These are phyloP conservation scores for Philonicus albiceps DNA, from an alignment of 2,888 invertebrate species.

Conservation along the genomic window DNA sequence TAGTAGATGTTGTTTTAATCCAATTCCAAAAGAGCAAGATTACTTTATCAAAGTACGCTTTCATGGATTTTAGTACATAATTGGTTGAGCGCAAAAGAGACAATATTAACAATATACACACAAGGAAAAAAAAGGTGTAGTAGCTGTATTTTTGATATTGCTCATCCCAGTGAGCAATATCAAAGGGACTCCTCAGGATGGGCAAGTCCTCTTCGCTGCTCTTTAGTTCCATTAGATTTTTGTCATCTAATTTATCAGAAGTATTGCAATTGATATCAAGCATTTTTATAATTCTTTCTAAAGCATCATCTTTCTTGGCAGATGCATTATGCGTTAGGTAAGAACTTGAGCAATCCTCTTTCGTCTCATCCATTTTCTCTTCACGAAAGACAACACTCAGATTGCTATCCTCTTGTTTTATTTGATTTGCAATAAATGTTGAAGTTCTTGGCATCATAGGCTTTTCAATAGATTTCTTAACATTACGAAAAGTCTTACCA, in stretches of 20 bases:
- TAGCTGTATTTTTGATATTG: neutral
- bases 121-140: neutral
- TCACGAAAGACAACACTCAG: neutral
- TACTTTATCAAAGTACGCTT: neutral
- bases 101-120: neutral
- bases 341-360: neutral
- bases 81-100: neutral
- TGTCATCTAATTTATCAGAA: neutral
- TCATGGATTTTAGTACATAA: neutral
- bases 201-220: neutral
- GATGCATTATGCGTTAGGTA: neutral
- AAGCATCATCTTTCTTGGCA: neutral
- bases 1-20: neutral
- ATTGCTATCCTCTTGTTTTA: neutral
- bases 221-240: neutral
- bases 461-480: neutral
- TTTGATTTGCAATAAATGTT: neutral
- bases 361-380: neutral
- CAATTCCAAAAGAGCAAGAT: constrained; percentile 3
- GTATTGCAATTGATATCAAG: constrained; percentile 3
- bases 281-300: constrained; percentile 28
- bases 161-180: neutral
- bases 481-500: neutral
- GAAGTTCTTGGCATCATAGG: neutral
- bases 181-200: neutral